Evolutionary conservation across 2,113 vertebrate genomes (phyloP), one percentile per base, ranked within the genome.

Genomic region (Campylomormyrus tamandua): DNA sequence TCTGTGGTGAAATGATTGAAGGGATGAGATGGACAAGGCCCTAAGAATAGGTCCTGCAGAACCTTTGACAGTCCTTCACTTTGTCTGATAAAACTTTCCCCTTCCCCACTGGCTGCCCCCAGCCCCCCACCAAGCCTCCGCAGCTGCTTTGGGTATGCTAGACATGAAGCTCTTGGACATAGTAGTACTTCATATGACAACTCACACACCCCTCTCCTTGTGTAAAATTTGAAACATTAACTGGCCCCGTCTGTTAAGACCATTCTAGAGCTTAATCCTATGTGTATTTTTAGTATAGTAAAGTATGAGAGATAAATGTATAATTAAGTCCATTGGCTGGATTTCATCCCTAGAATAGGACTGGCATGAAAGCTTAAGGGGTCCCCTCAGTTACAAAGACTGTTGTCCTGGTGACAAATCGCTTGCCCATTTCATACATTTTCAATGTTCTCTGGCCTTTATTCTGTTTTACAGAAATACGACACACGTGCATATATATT

Each of bases 31-130:
- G 84, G 48, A 15, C n/a, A 49, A 31, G 84, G 9, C 49, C 45
- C 84, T 86, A 50, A 50, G 45, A 50, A 86, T 86, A 86, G 45
- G n/a, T 86, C 46, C 45, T 50, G 48, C 50, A 45, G 84, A 52
- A 86, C 31, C 84, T 50, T 15, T 45, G 77, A 86, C 45, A 86
- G 84, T n/a, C n/a, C 48, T 86, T 86, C 6, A 5, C 84, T 49
- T 31, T 86, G 48, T 52, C 84, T 49, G 84, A 86, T 86, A n/a
- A 45, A 42, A 50, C 84, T 86, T 86, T 86, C 84, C 84, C 84
- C 84, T 86, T 86, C 46, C 48, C n/a, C 24, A 35, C 39, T 83
- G 74, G 11, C 42, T 21, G 13, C 48, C 42, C 74, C 35, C 74
- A 31, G 15, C 74, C 74, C 39, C 74, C 31, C 74, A 39, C 35